These are phyloP conservation scores for Hyppa rectilinea DNA, from an alignment of 2,888 invertebrate genomes.

Conservation along the genomic window DNA sequence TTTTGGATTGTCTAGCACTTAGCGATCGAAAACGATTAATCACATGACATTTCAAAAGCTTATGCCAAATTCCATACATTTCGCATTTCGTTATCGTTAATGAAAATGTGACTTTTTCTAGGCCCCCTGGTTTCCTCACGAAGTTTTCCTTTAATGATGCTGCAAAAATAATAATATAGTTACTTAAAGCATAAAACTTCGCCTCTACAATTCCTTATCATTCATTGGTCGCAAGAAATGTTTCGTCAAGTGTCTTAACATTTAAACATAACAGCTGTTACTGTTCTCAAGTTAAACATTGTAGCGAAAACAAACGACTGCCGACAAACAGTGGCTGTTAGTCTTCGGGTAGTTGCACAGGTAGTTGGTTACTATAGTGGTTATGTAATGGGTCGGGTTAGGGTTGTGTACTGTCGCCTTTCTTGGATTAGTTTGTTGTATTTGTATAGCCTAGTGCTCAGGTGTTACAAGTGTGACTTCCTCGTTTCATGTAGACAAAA, in stretches of 20 bases:
- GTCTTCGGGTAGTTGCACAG: slow-evolving; percentile 5
- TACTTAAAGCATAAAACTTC: too few relatives aligned
- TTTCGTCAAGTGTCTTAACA: slow-evolving; percentile 15
- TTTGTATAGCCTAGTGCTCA: slow-evolving; percentile 32
- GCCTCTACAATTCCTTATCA: neutral
- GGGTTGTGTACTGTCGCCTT: slow-evolving; percentile 20
- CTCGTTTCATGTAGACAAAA: slow-evolving; percentile 2
- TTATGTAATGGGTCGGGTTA: slow-evolving; percentile 40
- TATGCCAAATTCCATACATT: too few relatives aligned
- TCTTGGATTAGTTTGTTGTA: slow-evolving; percentile 44
- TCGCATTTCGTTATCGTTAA: too few relatives aligned
- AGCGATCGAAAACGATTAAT: too few relatives aligned
- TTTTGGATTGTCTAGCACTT: too few relatives aligned
- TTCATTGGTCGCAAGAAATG: slow-evolving; percentile 9
- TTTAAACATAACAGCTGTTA: slow-evolving; percentile 29
- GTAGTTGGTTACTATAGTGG: neutral
- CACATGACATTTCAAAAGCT: too few relatives aligned
- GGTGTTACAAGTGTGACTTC: slow-evolving; percentile 14
- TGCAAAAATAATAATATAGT: neutral
- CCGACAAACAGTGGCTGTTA: slow-evolving; percentile 6
- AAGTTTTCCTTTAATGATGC: neutral
- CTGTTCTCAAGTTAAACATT: slow-evolving; percentile 39
- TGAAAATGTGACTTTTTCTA: too few relatives aligned
- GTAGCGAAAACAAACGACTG: slow-evolving; percentile 34
- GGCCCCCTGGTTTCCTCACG: neutral